Base-by-base conservation (phyloP, 2,888 invertebrate genomes). In the Drosophila bunnanda region DNA sequence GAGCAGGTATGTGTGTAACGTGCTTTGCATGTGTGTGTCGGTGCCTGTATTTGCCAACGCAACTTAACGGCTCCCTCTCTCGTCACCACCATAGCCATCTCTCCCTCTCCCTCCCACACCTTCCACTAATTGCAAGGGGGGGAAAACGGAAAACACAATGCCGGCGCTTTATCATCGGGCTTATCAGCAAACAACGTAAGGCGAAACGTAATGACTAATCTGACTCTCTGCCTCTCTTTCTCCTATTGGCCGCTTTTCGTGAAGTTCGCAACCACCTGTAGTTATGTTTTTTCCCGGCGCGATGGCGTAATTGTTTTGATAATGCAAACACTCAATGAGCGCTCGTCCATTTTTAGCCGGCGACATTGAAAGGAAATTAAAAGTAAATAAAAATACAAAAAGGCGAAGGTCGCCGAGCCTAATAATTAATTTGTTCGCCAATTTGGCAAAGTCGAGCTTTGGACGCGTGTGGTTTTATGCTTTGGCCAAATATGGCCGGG, bases 301-400 rank as follows among this genome's bases (percentile, higher is more conserved):
- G 71, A 80, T 88, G 85, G 76, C 79, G 79, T 85, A 88, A 90
- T 83, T 82, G 85, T 68, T 60, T 60, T 87, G 82, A 88, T 84
- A 81, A 75, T 75, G 78, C 79, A 66, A 79, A 72, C 77, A 52
- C 22, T 52, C 50, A 80, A 64, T 78, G 52, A 75, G 48, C 77
- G 67, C 25, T 59, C 77, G 72, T 38, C 82, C 82, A 88, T 87
- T 80, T 88, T 90, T 81, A 85, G 88, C 55, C 68, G 77, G 55
- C 82, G 81, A 71, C 89, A 91, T 86, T 90, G 90, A 90, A 91
- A 91, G 89, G 90, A 90, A 90, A 90, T 91, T 89, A 90, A 90
- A 89, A 90, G 90, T 90, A 79, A 89, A 81, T 57, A 52, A 52
- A 22, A 34, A 52, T 28, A 46, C n/a, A 32, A 52, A 52, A 32